Base-by-base conservation (phyloP, 2,797 vertebrate genomes). In the Halcyon badia region DNA sequence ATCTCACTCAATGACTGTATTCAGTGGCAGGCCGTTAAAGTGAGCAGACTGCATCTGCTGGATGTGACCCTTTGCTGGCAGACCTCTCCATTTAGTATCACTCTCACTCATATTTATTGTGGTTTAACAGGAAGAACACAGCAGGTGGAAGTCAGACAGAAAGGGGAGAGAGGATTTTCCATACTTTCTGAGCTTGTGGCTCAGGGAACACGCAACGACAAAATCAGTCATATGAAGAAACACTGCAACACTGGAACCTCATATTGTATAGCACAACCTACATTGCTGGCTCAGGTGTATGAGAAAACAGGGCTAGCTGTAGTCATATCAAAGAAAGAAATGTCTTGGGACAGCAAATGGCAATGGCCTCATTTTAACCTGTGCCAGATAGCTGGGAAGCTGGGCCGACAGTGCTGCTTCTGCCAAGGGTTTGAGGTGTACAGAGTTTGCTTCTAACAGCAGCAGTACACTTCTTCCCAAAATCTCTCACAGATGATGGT, bases 221-320 rank as follows among this genome's bases (percentile, higher is more conserved):
- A 61, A 69, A 57, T 61, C 20, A 11, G 22, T 33, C 80, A 51
- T 18, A 56, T 0, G 0, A 80, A 51, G 68, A 31, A 77, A 41
- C 0, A 0, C 49, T 76, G 37, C 49, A 76, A 1, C 15, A 41
- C 33, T 71, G 37, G 48, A 75, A 49, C 10, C 3, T 7, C 11
- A 2, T 19, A 15, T 9, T 71, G 14, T 9, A 9, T 0, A 78
- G 39, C 41, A 83, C 4, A 14, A 8, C 5, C 28, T 56, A n/a
- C 44, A 57, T 10, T 0, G 0, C 25, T 7, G 21, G 22, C 2
- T 6, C 0, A 0, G n/a, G 11, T 3, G 0, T 35, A 9, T 33
- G n/a, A 64, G 52, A 41, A 86, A 68, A 56, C 9, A 46, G 2
- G 3, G 18, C 14, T 70, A 85, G 21, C 42, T 44, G 31, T 16